Evolutionary conservation across 23 tunicate genomes (phyloP).

Genomic region (Ascidia mentula): DNA sequence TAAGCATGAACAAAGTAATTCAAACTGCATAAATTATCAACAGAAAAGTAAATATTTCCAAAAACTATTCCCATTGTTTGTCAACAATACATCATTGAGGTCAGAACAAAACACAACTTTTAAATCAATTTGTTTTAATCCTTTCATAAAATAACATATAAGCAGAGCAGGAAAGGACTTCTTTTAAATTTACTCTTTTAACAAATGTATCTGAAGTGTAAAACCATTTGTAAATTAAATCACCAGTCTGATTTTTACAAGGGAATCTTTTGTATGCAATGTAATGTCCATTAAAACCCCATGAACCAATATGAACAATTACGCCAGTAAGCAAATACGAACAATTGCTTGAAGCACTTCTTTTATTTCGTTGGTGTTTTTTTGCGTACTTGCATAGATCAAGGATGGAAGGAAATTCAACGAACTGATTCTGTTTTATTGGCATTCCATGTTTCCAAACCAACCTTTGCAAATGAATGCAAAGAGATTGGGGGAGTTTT

Average conservation of each 20-base stretch:
- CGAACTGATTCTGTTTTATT: conserved; percentile 35
- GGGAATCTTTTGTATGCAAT: conserved; percentile 48
- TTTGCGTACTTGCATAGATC: neutral
- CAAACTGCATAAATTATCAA: no score
- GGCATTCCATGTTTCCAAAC: conserved; percentile 78
- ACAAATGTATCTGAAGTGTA: conserved; percentile 68
- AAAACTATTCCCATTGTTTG: no score
- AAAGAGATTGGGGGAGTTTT: conserved; percentile 58
- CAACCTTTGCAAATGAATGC: conserved; percentile 79
- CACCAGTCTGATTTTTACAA: conserved; percentile 10
- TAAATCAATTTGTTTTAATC: neutral
- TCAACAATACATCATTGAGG: no score
- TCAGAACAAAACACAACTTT: no score
- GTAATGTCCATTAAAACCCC: conserved; percentile 72
- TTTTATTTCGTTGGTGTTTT: neutral
- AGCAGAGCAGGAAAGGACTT: conserved; percentile 61
- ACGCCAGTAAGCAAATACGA: conserved; percentile 60
- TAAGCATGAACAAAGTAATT: no score
- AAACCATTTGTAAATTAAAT: conserved; percentile 47
- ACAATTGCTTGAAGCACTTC: neutral
- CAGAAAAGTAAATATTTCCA: no score
- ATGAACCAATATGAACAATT: conserved; percentile 68
- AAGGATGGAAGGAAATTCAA: conserved; percentile 44
- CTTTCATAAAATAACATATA: conserved; percentile 88
- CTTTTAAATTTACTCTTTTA: conserved; percentile 22